Percentiles rank a stretch among this genome's conserved stretches.
Evolutionary conservation across 2,888 invertebrate genomes (phyloP).

Genomic region (Drosophila merina): DNA sequence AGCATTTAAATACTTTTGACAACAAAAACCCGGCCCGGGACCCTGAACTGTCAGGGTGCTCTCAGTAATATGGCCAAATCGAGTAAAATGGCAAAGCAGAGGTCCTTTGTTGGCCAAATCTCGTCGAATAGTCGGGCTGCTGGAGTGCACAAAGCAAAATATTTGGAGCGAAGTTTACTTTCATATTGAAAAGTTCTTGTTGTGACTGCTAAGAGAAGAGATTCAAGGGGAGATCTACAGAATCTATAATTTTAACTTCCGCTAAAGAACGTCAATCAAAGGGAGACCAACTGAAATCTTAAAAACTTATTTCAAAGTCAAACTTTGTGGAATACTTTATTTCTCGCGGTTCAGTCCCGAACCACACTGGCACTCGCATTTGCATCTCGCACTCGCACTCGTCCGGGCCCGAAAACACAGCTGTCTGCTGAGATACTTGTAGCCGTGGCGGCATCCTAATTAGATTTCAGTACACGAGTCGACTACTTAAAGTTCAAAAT

Average conservation of each 20-base stretch:
- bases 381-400: slow-evolving; percentile 39
- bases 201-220: neutral
- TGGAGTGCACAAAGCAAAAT: slow-evolving; percentile 6
- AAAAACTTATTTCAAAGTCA: neutral
- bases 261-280: too few species aligned
- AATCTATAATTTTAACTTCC: neutral
- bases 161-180: neutral
- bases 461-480: slow-evolving; percentile 81
- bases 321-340: neutral
- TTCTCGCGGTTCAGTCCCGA: slow-evolving; percentile 6
- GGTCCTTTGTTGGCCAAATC: slow-evolving; percentile 29
- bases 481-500: slow-evolving; percentile 79
- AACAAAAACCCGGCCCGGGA: slow-evolving; percentile 49
- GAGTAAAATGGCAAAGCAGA: slow-evolving; percentile 22
- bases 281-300: neutral
- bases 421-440: slow-evolving; percentile 52
- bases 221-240: neutral
- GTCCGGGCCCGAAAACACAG: slow-evolving; percentile 36
- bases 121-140: slow-evolving; percentile 13
- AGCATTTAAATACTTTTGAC: slow-evolving; percentile 73
- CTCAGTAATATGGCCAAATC: slow-evolving; percentile 32
- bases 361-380: slow-evolving; percentile 18
- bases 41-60: slow-evolving; percentile 37
- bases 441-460: slow-evolving; percentile 63
- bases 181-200: neutral